A percentile compares a stretch with the other conserved stretches of the same genome.
These are phyloP conservation scores for Bruchidius siliquastri DNA, from an alignment of 2,888 invertebrate species.

Conservation along the genomic window DNA sequence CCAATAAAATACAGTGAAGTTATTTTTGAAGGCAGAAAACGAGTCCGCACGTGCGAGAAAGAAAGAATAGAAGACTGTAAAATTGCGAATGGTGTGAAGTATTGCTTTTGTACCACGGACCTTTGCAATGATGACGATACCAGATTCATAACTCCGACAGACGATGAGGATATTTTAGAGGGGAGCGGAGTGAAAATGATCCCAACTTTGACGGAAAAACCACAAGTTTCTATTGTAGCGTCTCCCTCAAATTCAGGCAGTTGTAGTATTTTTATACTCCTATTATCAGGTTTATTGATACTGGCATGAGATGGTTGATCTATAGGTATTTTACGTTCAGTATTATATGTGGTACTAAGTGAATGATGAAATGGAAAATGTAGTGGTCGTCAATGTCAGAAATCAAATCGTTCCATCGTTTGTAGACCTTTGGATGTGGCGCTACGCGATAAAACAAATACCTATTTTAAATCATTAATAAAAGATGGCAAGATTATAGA, in stretches of 20 bases:
- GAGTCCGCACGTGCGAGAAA: slow-evolving; percentile 9
- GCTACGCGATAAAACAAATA: too few relatives aligned
- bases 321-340: background rate
- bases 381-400: too few relatives aligned
- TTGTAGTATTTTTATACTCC: background rate
- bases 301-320: background rate
- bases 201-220: background rate
- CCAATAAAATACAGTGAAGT: background rate
- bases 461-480: too few relatives aligned
- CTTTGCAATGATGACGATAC: slow-evolving; percentile 14
- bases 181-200: slow-evolving; percentile 13
- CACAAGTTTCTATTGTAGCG: background rate
- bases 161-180: slow-evolving; percentile 21
- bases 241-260: background rate
- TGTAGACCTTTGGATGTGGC: too few relatives aligned
- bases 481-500: too few relatives aligned
- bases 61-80: slow-evolving; percentile 14
- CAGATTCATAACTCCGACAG: slow-evolving; percentile 11
- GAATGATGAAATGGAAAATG: too few relatives aligned
- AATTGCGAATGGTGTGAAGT: slow-evolving; percentile 18
- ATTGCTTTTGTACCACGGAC: slow-evolving; percentile 19
- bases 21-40: slow-evolving; percentile 9
- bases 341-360: background rate
- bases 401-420: too few relatives aligned
- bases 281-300: background rate